phyloP scores from a whole-genome alignment of 2,797 vertebrate species.

The Syngnathus rostellatus region DNA sequence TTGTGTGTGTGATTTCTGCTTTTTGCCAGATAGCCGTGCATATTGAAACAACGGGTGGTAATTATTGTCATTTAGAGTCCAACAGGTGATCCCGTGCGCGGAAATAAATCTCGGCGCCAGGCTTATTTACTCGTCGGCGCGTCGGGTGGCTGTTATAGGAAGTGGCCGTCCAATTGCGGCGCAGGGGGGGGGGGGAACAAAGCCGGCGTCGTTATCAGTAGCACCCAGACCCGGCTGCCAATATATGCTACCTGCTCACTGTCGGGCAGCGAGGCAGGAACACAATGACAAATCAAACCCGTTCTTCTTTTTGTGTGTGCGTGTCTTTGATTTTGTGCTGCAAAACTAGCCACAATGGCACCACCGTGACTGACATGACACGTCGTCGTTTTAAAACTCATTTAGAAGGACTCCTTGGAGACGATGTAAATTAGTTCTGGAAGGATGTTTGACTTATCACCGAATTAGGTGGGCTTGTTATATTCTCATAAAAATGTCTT shows the following conservation, averaged over 20 bases:
- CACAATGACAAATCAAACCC: slow-evolving; percentile 49
- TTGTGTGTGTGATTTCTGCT: background rate
- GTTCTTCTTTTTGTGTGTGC: slow-evolving; percentile 6
- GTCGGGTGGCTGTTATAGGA: slow-evolving; percentile 36
- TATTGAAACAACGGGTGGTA: slow-evolving; percentile 25
- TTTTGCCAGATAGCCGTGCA: slow-evolving; percentile 13
- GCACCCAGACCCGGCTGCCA: slow-evolving; percentile 51
- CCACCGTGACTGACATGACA: background rate
- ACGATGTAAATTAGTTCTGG: too few species aligned
- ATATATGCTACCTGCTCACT: slow-evolving; percentile 45
- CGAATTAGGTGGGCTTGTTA: background rate
- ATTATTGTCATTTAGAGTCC: slow-evolving; percentile 32
- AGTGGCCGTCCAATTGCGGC: slow-evolving; percentile 49
- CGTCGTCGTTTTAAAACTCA: background rate
- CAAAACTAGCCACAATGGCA: background rate
- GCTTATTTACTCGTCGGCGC: slow-evolving; percentile 56
- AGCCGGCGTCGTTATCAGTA: slow-evolving; percentile 61
- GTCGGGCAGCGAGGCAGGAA: slow-evolving; percentile 29
- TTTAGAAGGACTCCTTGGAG: background rate
- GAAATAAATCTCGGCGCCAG: slow-evolving; percentile 22
- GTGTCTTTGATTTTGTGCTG: background rate
- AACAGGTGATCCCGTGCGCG: slow-evolving; percentile 44
- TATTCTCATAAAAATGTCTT: background rate
- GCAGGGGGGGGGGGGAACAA: slow-evolving; percentile 47
- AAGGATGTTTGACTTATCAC: too few species aligned